These are phyloP conservation scores for Notolepis coatsorum DNA, from an alignment of 2,797 vertebrate species.

Conservation along the genomic window DNA sequence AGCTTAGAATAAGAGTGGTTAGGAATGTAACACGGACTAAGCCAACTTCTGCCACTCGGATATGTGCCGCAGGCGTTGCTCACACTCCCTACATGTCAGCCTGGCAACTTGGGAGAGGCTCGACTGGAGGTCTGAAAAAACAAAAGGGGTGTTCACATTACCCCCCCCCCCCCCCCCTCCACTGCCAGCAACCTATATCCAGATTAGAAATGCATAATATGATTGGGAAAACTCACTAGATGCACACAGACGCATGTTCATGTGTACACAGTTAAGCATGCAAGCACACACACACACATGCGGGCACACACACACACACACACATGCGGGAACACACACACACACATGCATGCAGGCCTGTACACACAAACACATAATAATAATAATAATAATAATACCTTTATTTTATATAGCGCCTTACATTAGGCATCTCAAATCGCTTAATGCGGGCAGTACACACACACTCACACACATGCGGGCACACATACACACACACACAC, in stretches of 20 bases:
- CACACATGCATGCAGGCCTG: neutral
- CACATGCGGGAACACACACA: no score
- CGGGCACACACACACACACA: slow-evolving; percentile 4
- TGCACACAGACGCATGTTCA: neutral
- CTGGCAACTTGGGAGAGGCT: slow-evolving; percentile 43
- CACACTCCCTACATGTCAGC: slow-evolving; percentile 30
- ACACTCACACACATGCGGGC: neutral
- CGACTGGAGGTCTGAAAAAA: slow-evolving; percentile 5
- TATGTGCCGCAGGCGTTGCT: slow-evolving; percentile 31
- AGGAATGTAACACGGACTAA: slow-evolving; percentile 57
- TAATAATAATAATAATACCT: no score
- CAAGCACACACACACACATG: neutral
- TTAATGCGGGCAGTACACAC: no score
- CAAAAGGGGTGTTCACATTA: slow-evolving; percentile 14
- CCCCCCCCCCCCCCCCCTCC: neutral
- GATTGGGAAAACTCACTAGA: slow-evolving; percentile 5
- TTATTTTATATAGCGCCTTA: no score
- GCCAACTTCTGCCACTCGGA: slow-evolving; percentile 28
- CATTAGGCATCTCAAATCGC: no score
- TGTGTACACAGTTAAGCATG: neutral
- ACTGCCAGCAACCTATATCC: slow-evolving; percentile 36
- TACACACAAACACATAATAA: neutral
- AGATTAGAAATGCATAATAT: slow-evolving; percentile 46
- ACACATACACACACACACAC: slow-evolving; percentile 1
- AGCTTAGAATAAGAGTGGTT: slow-evolving; percentile 41